A percentile compares a stretch with the other conserved stretches of the same genome.
phyloP scores from a whole-genome alignment of 2,797 vertebrate genomes.

The Enteromius fasciolatus region DNA sequence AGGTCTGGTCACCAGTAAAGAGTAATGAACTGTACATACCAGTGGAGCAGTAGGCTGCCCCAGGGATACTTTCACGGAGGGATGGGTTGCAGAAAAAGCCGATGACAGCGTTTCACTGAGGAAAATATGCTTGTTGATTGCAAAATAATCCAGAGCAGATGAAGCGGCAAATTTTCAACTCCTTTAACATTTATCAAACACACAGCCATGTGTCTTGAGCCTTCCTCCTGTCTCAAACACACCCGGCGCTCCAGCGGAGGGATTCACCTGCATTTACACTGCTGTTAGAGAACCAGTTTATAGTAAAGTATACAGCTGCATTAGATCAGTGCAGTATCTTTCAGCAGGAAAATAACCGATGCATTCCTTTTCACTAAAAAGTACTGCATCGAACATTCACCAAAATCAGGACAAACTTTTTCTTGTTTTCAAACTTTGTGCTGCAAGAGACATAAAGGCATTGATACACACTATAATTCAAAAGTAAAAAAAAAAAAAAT shows the following conservation, averaged over 20 bases:
- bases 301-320: neutral
- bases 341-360: neutral
- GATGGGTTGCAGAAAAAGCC: conserved; percentile 59
- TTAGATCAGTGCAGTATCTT: neutral
- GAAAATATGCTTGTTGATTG: conserved; percentile 65
- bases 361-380: neutral
- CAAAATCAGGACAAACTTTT: neutral
- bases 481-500: neutral
- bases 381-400: neutral
- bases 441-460: neutral
- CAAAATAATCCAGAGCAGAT: conserved; percentile 67
- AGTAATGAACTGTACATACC: conserved; percentile 58
- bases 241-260: neutral
- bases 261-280: conserved; percentile 43
- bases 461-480: neutral
- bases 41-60: conserved; percentile 37
- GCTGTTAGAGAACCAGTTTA: conserved; percentile 6
- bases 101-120: conserved; percentile 56
- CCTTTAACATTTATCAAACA: conserved; percentile 65
- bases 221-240: conserved; percentile 40
- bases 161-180: conserved; percentile 63
- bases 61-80: conserved; percentile 57
- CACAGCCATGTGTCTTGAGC: conserved; percentile 48
- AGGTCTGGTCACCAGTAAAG: conserved; percentile 48
- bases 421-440: neutral